Evolutionary conservation across 2,888 invertebrate species (phyloP).

Genomic region (Onthophagus sagittarius): DNA sequence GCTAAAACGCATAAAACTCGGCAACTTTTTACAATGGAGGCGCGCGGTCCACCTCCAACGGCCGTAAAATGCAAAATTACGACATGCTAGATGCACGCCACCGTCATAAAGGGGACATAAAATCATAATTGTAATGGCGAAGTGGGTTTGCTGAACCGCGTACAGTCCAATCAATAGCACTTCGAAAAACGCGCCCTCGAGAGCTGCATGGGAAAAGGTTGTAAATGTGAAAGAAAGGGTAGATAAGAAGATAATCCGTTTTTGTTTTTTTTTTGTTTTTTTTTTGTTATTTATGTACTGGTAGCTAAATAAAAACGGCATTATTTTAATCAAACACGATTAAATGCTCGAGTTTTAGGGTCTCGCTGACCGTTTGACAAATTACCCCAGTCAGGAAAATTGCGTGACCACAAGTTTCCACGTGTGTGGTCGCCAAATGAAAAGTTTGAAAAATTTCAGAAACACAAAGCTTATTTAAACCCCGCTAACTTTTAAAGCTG

Average conservation of each 20-base stretch:
- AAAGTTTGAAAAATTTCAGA: not conserved
- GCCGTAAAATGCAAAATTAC: slow-evolving; percentile 7
- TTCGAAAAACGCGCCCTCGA: not conserved
- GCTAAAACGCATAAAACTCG: not conserved
- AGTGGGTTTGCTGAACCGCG: not conserved
- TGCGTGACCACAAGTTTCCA: slow-evolving; percentile 4
- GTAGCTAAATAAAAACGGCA: not conserved
- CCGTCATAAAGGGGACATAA: slow-evolving; percentile 2
- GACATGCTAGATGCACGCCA: slow-evolving; percentile 2
- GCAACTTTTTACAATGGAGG: not conserved
- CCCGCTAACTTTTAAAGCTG: too few species aligned
- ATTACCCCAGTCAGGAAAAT: not conserved
- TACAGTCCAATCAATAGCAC: not conserved
- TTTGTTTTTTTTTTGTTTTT: not conserved
- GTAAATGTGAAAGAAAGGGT: not conserved
- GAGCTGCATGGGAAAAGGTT: not conserved
- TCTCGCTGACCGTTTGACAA: slow-evolving; percentile 6
- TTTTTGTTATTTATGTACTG: not conserved
- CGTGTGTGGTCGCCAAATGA: not conserved
- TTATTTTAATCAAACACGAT: slow-evolving; percentile 6
- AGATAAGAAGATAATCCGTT: not conserved
- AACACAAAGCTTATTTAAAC: not conserved
- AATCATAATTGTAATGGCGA: slow-evolving; percentile 2
- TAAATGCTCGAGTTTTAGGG: not conserved
- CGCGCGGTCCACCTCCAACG: not conserved